Percentiles rank a stretch among this genome's conserved stretches.
phyloP scores from a whole-genome alignment of 2,888 invertebrate species.

The Endotricha flammealis region DNA sequence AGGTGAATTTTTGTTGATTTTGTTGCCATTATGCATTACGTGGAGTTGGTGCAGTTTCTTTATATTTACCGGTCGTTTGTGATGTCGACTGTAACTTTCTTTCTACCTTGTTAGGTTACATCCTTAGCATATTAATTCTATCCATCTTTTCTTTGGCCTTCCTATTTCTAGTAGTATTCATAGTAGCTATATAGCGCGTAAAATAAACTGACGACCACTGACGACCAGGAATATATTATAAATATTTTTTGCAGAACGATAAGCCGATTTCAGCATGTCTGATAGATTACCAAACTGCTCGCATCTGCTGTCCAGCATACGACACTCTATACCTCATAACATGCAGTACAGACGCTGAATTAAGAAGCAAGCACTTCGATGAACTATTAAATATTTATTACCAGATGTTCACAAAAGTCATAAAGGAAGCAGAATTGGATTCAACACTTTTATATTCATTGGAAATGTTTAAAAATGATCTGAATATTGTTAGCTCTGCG shows the following conservation, averaged over 20 bases:
- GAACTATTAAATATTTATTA: constrained; percentile 49
- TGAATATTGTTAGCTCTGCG: constrained; percentile 50
- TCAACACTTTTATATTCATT: constrained; percentile 37
- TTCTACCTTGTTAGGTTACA: too few species aligned
- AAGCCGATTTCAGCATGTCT: constrained; percentile 50
- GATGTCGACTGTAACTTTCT: too few species aligned
- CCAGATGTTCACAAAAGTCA: constrained; percentile 32
- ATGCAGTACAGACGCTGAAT: constrained; percentile 42
- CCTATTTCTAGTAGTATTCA: too few species aligned
- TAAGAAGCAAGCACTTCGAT: constrained; percentile 36
- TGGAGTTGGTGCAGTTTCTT: too few species aligned
- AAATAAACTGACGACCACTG: too few species aligned
- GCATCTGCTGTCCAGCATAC: constrained; percentile 54
- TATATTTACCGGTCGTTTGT: too few species aligned
- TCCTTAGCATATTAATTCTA: too few species aligned
- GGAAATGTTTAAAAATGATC: constrained; percentile 44
- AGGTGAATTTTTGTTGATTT: constrained; percentile 33
- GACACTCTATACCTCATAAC: constrained; percentile 56
- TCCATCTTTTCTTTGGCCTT: too few species aligned
- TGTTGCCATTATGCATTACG: too few species aligned
- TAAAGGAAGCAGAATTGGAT: constrained; percentile 31
- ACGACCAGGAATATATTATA: too few species aligned
- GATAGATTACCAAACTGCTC: constrained; percentile 62
- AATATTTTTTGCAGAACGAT: constrained; percentile 38
- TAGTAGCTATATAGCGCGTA: too few species aligned